Percentiles rank a stretch among this genome's conserved stretches.
phyloP scores from a whole-genome alignment of 2,888 invertebrate species.

The Tiliacea citrago region DNA sequence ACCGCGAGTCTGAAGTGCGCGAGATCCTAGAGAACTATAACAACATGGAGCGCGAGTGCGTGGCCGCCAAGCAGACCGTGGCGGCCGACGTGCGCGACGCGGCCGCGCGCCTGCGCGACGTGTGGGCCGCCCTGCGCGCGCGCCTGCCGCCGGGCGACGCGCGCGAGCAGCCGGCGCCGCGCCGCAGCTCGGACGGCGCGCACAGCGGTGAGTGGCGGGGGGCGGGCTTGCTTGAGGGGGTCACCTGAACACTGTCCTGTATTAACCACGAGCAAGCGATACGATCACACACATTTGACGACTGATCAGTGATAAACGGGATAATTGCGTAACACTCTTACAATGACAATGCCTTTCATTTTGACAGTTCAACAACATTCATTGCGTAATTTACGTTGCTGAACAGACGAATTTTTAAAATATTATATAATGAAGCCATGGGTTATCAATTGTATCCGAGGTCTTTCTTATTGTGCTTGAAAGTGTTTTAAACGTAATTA shows the following conservation, averaged over 20 bases:
- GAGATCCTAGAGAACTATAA: constrained; percentile 92
- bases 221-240: background rate
- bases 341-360: background rate
- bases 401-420: background rate
- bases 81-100: constrained; percentile 82
- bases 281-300: background rate
- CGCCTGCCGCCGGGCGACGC: constrained; percentile 46
- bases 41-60: constrained; percentile 90
- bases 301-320: background rate
- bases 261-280: constrained; percentile 10
- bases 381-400: background rate
- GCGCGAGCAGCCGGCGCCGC: background rate
- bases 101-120: constrained; percentile 85
- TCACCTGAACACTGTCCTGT: constrained; percentile 13
- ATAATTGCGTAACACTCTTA: background rate
- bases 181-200: constrained; percentile 11
- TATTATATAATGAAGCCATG: background rate
- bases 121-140: constrained; percentile 53
- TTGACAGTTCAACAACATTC: background rate
- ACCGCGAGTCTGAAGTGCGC: constrained; percentile 91
- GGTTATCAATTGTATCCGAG: background rate
- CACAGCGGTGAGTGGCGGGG: constrained; percentile 21
- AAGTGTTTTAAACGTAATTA: background rate
- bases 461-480: background rate
- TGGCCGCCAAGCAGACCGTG: constrained; percentile 77